phyloP scores from a whole-genome alignment of 2,888 invertebrate genomes.

The Auanema freiburgensis region DNA sequence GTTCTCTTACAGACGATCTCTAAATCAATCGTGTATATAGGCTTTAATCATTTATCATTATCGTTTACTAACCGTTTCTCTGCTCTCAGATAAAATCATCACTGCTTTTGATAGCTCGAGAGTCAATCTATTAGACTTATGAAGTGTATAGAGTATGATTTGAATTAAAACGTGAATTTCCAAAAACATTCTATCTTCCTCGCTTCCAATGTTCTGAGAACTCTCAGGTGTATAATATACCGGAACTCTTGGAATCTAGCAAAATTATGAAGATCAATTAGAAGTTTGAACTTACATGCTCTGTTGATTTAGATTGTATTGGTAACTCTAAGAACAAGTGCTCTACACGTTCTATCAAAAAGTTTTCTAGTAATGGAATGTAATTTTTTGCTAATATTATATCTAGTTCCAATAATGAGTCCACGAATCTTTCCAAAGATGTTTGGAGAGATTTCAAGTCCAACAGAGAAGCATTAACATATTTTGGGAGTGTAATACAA shows the following conservation, averaged over 20 bases:
- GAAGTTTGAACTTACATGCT: not conserved
- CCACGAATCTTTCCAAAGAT: not conserved
- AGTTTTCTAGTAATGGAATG: slow-evolving; percentile 5
- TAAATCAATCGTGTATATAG: not conserved
- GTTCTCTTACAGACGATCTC: not conserved
- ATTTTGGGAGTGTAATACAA: not conserved
- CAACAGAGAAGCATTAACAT: not conserved
- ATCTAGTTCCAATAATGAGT: slow-evolving; percentile 13
- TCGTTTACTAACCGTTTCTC: not conserved
- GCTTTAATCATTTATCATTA: not conserved
- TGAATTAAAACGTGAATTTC: slow-evolving; percentile 5
- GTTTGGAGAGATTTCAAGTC: not conserved
- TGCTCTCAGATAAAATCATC: not conserved
- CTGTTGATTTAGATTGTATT: not conserved
- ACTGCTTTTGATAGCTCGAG: slow-evolving; percentile 5
- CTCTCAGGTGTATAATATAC: slow-evolving; percentile 5
- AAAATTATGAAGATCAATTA: not conserved
- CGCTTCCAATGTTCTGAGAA: not conserved
- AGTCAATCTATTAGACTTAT: slow-evolving; percentile 7
- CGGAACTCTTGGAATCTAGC: slow-evolving; percentile 13
- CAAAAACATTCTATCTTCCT: slow-evolving; percentile 1
- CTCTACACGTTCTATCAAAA: slow-evolving; percentile 11
- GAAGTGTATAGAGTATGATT: slow-evolving; percentile 7
- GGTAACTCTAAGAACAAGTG: slow-evolving; percentile 16
- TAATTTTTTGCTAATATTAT: slow-evolving; percentile 9